These are phyloP conservation scores for Tenthredo scrophulariae DNA, from an alignment of 2,888 invertebrate species.

Conservation along the genomic window DNA sequence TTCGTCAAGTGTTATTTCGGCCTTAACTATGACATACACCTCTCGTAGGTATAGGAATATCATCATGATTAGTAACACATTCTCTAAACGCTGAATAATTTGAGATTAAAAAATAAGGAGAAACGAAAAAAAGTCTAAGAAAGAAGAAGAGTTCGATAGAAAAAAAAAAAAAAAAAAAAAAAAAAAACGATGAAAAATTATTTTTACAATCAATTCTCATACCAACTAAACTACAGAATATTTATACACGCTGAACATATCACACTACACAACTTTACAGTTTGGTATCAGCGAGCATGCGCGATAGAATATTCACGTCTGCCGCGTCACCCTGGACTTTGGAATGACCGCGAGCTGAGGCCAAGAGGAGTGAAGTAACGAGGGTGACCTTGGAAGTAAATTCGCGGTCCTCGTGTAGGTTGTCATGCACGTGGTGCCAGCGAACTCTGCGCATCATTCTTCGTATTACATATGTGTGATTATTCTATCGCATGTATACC, in stretches of 20 bases:
- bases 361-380: slow-evolving; percentile 48
- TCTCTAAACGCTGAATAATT: not conserved
- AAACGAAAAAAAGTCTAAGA: not conserved
- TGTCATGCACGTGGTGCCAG: slow-evolving; percentile 63
- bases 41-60: not conserved
- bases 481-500: not conserved
- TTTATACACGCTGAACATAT: not conserved
- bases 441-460: slow-evolving; percentile 36
- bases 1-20: slow-evolving; percentile 2
- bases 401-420: slow-evolving; percentile 60
- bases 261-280: not conserved
- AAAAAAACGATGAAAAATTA: not conserved
- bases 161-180: too few relatives aligned
- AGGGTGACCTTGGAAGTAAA: slow-evolving; percentile 64
- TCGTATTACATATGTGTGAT: not conserved
- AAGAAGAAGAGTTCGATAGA: not conserved
- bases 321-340: slow-evolving; percentile 34
- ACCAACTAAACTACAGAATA: not conserved
- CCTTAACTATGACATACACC: not conserved
- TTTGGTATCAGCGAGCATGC: slow-evolving; percentile 28
- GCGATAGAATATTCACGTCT: slow-evolving; percentile 19
- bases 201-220: not conserved
- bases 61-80: not conserved
- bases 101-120: not conserved
- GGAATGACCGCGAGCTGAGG: slow-evolving; percentile 31